Percentiles rank a stretch among this genome's conserved stretches.
Conservation (phyloP, 2,797 vertebrate species). For the Gorsachius magnificus region DNA sequence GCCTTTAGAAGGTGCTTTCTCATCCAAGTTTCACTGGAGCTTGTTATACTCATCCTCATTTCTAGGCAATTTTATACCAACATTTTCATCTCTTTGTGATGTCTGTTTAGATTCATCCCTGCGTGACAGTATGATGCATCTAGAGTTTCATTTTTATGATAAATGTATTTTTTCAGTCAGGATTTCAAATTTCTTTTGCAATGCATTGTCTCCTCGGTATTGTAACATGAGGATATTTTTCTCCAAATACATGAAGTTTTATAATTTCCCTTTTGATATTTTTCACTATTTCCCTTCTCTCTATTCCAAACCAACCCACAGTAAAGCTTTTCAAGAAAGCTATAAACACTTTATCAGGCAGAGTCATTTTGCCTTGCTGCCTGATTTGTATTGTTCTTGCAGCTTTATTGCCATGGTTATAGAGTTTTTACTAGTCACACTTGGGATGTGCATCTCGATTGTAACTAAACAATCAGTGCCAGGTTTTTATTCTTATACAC, state of each 20-base stretch:
- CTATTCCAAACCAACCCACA: background rate
- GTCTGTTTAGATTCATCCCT: background rate
- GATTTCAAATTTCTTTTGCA: background rate
- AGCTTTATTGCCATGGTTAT: background rate
- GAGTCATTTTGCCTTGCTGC: background rate
- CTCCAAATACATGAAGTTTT: background rate
- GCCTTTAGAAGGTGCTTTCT: background rate
- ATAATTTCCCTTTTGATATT: background rate
- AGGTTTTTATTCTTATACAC: background rate
- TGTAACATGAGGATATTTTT: background rate
- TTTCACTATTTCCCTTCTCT: background rate
- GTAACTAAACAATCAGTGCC: background rate
- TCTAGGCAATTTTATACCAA: background rate
- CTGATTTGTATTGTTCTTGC: background rate
- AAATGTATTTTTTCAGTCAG: background rate
- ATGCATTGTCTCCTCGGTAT: background rate
- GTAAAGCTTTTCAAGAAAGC: background rate
- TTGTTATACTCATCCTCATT: background rate
- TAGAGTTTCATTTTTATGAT: background rate
- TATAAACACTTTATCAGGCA: background rate
- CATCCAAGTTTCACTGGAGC: background rate
- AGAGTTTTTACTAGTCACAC: background rate
- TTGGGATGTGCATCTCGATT: background rate
- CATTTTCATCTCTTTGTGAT: background rate
- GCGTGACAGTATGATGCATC: background rate